phyloP scores from a whole-genome alignment of 2,888 invertebrate species.

The Drepana falcataria region DNA sequence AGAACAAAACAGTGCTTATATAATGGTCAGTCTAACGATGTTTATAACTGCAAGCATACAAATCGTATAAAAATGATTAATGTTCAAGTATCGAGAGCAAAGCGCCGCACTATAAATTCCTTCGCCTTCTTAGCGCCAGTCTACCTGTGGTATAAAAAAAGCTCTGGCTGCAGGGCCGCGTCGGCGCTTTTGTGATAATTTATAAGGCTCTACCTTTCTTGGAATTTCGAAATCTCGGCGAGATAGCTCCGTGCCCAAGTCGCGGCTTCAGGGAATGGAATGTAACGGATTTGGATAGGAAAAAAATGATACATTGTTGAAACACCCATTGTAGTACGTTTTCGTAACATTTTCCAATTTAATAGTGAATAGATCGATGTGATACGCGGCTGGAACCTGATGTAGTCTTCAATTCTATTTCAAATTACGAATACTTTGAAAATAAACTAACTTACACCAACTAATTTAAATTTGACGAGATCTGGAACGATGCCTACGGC shows the following conservation, averaged over 20 bases:
- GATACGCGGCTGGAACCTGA: conserved; percentile 6
- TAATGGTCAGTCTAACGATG: too few relatives aligned
- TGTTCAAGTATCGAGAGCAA: conserved; percentile 40
- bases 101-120: conserved; percentile 59
- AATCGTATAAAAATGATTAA: background rate
- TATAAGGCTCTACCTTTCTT: conserved; percentile 77
- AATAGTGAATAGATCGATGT: conserved; percentile 30
- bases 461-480: background rate
- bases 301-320: conserved; percentile 64
- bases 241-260: conserved; percentile 56
- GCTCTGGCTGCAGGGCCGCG: conserved; percentile 70
- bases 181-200: conserved; percentile 79
- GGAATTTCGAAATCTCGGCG: conserved; percentile 75
- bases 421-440: background rate
- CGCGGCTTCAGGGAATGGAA: conserved; percentile 66
- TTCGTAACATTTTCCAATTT: conserved; percentile 46
- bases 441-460: background rate
- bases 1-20: background rate
- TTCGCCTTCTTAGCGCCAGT: conserved; percentile 73
- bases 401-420: background rate
- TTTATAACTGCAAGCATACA: background rate
- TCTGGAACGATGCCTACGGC: background rate
- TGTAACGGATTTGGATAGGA: conserved; percentile 72
- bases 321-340: conserved; percentile 37
- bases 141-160: conserved; percentile 76